Evolutionary conservation across 2,888 invertebrate genomes (phyloP).

Genomic region (Tuta absoluta): DNA sequence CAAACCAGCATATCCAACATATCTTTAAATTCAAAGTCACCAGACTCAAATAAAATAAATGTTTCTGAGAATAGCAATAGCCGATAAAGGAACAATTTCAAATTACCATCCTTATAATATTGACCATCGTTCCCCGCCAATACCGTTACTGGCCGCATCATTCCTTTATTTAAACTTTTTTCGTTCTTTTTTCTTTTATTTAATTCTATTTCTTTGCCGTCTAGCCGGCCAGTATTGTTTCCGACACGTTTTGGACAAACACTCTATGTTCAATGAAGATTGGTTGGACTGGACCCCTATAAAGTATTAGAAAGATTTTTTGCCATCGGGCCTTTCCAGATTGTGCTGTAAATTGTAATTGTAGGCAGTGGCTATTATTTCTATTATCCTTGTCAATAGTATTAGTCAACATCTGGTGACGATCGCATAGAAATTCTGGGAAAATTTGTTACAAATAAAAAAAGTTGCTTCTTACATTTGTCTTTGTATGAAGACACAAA

Average conservation of each 20-base stretch:
- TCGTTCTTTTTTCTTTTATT: slow-evolving; percentile 6
- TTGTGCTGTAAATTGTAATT: slow-evolving; percentile 8
- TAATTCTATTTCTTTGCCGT: slow-evolving; percentile 19
- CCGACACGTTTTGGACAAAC: slow-evolving; percentile 52
- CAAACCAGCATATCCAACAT: too few relatives aligned
- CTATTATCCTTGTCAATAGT: slow-evolving; percentile 18
- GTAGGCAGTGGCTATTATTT: slow-evolving; percentile 22
- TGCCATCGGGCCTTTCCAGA: slow-evolving; percentile 38
- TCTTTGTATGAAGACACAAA: background rate
- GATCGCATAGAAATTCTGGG: background rate
- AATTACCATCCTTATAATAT: slow-evolving; percentile 13
- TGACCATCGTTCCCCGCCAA: slow-evolving; percentile 12
- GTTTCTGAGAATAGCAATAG: background rate
- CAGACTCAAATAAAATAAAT: too few relatives aligned
- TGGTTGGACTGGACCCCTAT: slow-evolving; percentile 39
- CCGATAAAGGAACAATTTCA: slow-evolving; percentile 13
- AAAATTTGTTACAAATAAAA: background rate
- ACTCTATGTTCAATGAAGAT: slow-evolving; percentile 51
- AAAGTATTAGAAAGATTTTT: slow-evolving; percentile 39
- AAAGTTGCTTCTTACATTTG: background rate
- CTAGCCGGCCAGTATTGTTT: slow-evolving; percentile 52
- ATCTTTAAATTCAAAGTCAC: slow-evolving; percentile 2
- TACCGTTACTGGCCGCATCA: slow-evolving; percentile 21
- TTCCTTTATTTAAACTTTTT: slow-evolving; percentile 16
- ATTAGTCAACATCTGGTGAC: slow-evolving; percentile 21